phyloP scores from a whole-genome alignment of 2,113 vertebrate species.

The Clupea harengus region DNA sequence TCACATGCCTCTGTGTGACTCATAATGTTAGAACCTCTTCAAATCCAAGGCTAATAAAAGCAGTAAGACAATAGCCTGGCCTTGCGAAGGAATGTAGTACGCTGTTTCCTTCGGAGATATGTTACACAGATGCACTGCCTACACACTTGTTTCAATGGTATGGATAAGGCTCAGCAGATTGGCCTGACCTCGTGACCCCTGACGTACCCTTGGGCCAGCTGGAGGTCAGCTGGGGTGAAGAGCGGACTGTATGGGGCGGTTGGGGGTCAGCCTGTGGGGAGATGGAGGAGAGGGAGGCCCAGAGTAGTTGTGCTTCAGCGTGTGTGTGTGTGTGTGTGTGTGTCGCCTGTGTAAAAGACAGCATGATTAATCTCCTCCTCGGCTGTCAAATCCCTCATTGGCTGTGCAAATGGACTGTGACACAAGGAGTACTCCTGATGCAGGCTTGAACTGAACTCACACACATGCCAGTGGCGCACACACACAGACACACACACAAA shows the following conservation, averaged over 20 bases:
- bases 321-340: constrained; percentile 15
- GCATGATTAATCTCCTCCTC: constrained; percentile 47
- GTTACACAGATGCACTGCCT: neutral
- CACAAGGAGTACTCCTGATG: constrained; percentile 4
- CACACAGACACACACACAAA: neutral
- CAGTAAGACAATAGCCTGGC: neutral
- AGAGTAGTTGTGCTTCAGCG: neutral
- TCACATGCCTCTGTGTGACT: neutral
- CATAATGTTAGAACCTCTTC: neutral
- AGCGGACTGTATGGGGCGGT: neutral
- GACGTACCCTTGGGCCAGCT: neutral
- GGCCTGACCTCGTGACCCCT: neutral
- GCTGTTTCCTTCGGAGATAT: neutral
- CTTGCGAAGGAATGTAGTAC: neutral
- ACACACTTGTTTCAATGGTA: neutral
- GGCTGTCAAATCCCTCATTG: constrained; percentile 64
- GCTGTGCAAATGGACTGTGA: constrained; percentile 51
- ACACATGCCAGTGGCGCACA: constrained; percentile 35
- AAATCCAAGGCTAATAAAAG: neutral
- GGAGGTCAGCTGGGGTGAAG: neutral
- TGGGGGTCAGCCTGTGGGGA: neutral
- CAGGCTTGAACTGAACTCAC: neutral
- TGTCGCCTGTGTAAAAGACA: constrained; percentile 9
- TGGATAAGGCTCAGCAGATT: neutral
- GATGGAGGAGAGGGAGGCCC: neutral